phyloP scores from a whole-genome alignment of 2,888 invertebrate species.

The Galerucella nymphaeae region DNA sequence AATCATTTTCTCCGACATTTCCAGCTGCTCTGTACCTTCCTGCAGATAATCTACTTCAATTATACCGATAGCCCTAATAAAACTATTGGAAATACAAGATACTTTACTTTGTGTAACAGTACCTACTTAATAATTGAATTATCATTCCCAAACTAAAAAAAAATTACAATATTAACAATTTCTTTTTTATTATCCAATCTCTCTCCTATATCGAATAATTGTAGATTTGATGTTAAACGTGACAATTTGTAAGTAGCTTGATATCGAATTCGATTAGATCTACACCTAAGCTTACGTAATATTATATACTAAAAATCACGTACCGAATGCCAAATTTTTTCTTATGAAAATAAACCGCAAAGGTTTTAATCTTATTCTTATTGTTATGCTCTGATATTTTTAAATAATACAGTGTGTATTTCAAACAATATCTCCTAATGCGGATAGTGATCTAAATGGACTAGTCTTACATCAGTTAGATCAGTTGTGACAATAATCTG shows the following conservation, averaged over 20 bases:
- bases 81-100: no score
- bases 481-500: no score
- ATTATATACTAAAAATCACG: background rate
- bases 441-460: background rate
- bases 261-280: background rate
- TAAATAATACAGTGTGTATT: background rate
- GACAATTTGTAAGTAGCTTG: background rate
- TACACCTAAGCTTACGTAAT: background rate
- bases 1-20: no score
- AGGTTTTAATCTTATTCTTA: background rate
- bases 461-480: no score
- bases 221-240: background rate
- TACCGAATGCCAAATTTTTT: constrained; percentile 1
- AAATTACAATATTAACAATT: background rate
- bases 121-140: background rate
- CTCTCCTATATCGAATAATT: background rate
- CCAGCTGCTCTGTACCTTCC: no score
- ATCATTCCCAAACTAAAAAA: background rate
- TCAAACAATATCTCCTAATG: background rate
- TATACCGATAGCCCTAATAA: no score
- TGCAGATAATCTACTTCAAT: no score
- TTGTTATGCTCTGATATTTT: constrained; percentile 1
- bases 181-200: background rate
- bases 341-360: background rate
- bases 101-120: background rate